Conservation (phyloP, 2,888 invertebrate species). For the Mesochorus sp. region DNA sequence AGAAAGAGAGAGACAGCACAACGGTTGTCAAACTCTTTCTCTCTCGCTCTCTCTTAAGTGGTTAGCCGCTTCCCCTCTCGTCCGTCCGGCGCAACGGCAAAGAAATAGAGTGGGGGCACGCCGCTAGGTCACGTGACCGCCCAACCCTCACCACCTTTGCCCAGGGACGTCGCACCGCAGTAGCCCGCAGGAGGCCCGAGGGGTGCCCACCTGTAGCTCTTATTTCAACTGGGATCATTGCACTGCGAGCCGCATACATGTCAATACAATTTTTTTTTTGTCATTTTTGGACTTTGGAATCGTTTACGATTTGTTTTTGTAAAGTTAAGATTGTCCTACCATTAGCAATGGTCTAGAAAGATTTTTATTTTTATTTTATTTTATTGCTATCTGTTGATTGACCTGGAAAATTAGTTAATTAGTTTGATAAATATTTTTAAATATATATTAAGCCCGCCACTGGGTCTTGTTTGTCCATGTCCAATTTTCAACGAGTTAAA, state of each 20-base stretch:
- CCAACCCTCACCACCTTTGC: conserved; percentile 57
- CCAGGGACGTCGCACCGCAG: conserved; percentile 70
- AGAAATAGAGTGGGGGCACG: conserved; percentile 33
- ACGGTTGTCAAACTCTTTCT: too few relatives aligned
- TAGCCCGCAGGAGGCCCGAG: conserved; percentile 56
- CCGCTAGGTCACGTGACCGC: conserved; percentile 72
- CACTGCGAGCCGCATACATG: conserved; percentile 6
- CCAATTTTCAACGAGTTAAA: too few relatives aligned
- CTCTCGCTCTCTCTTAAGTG: conserved; percentile 33
- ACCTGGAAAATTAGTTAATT: too few relatives aligned
- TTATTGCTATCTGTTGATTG: too few relatives aligned
- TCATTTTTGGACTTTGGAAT: conserved; percentile 7
- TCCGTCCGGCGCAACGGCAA: neutral
- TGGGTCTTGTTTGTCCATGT: too few relatives aligned
- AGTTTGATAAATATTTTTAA: too few relatives aligned
- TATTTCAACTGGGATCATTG: conserved; percentile 40
- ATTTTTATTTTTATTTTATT: too few relatives aligned
- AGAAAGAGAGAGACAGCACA: too few relatives aligned
- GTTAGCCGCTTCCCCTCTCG: neutral
- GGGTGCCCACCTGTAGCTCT: conserved; percentile 77
- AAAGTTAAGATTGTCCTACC: too few relatives aligned
- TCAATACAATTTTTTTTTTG: neutral
- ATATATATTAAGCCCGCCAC: too few relatives aligned
- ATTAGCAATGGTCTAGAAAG: too few relatives aligned
- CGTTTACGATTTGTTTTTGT: too few relatives aligned